These are phyloP conservation scores for Phyllopteryx taeniolatus DNA, from an alignment of 2,113 vertebrate species.

Conservation along the genomic window DNA sequence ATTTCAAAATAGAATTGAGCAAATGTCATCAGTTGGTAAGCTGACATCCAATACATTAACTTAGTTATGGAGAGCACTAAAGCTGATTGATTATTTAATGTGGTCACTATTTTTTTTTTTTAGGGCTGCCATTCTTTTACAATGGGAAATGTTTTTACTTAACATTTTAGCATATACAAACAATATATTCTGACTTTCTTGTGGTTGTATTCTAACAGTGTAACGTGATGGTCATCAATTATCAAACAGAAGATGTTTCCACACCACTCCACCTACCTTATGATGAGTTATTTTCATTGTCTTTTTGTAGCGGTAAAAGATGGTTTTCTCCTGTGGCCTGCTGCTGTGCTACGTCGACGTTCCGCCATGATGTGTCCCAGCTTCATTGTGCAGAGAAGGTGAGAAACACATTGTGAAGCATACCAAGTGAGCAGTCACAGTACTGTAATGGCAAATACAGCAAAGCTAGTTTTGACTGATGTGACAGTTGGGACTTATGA, in stretches of 20 bases:
- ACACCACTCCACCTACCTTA: too few relatives aligned
- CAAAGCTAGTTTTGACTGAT: not conserved
- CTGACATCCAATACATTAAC: too few relatives aligned
- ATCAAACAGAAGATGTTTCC: not conserved
- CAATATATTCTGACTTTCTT: too few relatives aligned
- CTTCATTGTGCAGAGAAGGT: conserved; percentile 52
- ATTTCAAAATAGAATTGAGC: not conserved
- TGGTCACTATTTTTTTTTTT: too few relatives aligned
- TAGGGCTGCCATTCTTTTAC: too few relatives aligned
- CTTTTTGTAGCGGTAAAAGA: not conserved
- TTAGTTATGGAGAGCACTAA: too few relatives aligned
- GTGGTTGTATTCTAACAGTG: too few relatives aligned
- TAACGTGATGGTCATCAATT: not conserved
- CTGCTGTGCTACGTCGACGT: not conserved
- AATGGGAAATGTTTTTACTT: too few relatives aligned
- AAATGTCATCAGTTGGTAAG: too few relatives aligned
- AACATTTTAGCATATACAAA: too few relatives aligned
- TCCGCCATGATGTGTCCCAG: conserved; percentile 31
- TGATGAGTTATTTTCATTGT: not conserved
- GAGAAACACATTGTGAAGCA: conserved; percentile 40
- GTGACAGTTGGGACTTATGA: not conserved
- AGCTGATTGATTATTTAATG: too few relatives aligned
- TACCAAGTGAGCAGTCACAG: not conserved
- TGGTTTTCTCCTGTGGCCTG: conserved; percentile 12
- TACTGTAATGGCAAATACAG: not conserved